Percentiles rank a stretch among this genome's conserved stretches.
These are phyloP conservation scores for Drosophila paucipuncta DNA, from an alignment of 2,888 invertebrate genomes.

Conservation along the genomic window DNA sequence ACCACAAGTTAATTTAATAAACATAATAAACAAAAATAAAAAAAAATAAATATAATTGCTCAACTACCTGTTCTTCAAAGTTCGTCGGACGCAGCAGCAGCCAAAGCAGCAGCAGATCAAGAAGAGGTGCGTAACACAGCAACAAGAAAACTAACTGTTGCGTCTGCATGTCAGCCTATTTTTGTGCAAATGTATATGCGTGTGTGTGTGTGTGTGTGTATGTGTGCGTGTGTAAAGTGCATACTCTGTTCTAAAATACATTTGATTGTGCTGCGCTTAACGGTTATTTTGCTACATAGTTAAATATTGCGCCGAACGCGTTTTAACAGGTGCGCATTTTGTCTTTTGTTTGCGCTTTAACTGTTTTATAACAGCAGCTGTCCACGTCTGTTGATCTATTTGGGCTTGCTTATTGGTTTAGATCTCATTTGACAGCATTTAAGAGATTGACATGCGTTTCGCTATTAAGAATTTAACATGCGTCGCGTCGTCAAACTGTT, in stretches of 20 bases:
- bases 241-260: conserved; percentile 28
- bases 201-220: neutral
- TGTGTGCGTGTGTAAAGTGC: conserved; percentile 37
- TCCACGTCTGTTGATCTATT: conserved; percentile 11
- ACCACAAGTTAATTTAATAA: neutral
- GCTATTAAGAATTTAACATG: neutral
- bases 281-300: conserved; percentile 16
- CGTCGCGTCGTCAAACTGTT: no score
- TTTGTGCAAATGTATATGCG: neutral
- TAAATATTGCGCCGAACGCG: conserved; percentile 27
- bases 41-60: conserved; percentile 12
- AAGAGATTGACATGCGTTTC: neutral
- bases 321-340: conserved; percentile 50
- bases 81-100: conserved; percentile 30
- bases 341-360: conserved; percentile 19
- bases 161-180: conserved; percentile 20
- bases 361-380: conserved; percentile 34
- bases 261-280: conserved; percentile 38
- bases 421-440: conserved; percentile 20
- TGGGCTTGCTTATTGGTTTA: conserved; percentile 4
- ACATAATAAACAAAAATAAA: neutral
- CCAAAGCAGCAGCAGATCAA: conserved; percentile 21
- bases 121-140: conserved; percentile 35
- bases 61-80: conserved; percentile 47
- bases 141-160: conserved; percentile 56